Conservation (phyloP, 2,888 invertebrate species). For the Danaus chrysippus region DNA sequence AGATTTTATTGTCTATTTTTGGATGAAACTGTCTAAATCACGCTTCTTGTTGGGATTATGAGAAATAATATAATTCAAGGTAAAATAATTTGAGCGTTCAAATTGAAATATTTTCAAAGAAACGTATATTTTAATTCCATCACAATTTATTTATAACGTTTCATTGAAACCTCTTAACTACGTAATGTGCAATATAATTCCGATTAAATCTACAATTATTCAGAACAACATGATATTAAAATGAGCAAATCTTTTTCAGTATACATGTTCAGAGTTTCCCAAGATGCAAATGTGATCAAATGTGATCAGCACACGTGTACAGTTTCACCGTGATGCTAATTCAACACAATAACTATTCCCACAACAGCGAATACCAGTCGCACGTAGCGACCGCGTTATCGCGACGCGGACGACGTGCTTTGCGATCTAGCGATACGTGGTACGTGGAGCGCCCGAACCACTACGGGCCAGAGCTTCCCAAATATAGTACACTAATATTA, state of each 20-base stretch:
- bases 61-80: too few species aligned
- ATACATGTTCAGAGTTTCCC: neutral
- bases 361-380: conserved; percentile 38
- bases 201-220: too few species aligned
- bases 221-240: too few species aligned
- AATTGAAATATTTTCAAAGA: too few species aligned
- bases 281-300: conserved; percentile 5
- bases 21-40: too few species aligned
- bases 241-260: neutral
- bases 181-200: too few species aligned
- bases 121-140: too few species aligned
- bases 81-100: too few species aligned
- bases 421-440: conserved; percentile 37
- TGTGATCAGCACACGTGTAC: conserved; percentile 6
- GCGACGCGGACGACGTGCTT: conserved; percentile 34
- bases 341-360: conserved; percentile 36
- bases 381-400: conserved; percentile 38
- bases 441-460: conserved; percentile 33
- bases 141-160: too few species aligned
- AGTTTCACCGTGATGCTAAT: conserved; percentile 24
- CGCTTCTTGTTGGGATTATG: too few species aligned
- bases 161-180: too few species aligned
- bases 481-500: conserved; percentile 1
- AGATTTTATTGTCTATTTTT: too few species aligned
- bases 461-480: conserved; percentile 24